These are phyloP conservation scores for Sardinella longiceps DNA, from an alignment of 2,797 vertebrate genomes.

Conservation along the genomic window DNA sequence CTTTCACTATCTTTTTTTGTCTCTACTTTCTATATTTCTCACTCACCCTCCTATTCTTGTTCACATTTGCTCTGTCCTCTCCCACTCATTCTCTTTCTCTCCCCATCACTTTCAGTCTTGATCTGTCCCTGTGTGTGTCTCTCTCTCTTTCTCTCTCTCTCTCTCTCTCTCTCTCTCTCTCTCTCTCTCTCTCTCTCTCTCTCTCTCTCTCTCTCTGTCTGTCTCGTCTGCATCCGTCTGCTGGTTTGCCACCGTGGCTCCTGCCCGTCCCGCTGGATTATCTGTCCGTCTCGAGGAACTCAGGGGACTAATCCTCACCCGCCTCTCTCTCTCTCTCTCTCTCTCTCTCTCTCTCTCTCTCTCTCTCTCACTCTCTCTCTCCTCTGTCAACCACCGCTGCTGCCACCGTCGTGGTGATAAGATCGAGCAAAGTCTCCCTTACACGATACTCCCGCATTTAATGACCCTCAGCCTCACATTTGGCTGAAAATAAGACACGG, in stretches of 20 bases:
- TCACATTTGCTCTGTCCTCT: not conserved
- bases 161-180: not conserved
- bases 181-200: not conserved
- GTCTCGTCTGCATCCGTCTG: not conserved
- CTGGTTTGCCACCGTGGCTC: constrained; percentile 30
- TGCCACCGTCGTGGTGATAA: constrained; percentile 38
- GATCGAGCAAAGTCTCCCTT: constrained; percentile 45
- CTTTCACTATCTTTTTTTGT: not conserved
- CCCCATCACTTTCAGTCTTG: too few relatives aligned
- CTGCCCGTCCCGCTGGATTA: constrained; percentile 46
- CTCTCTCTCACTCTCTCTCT: too few relatives aligned
- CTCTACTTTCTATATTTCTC: not conserved
- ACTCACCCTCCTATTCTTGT: not conserved
- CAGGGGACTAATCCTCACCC: constrained; percentile 44
- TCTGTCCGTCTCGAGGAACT: constrained; percentile 46
- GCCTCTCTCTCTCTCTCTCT: not conserved
- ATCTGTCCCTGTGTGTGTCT: not conserved
- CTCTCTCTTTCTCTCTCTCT: not conserved
- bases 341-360: not conserved
- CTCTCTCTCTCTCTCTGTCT: not conserved
- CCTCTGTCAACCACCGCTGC: not conserved
- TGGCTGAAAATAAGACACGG: constrained; percentile 48
- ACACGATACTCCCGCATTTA: constrained; percentile 42
- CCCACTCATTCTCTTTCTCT: too few relatives aligned
- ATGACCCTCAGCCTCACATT: constrained; percentile 38